These are phyloP conservation scores for Lordiphosa mommai DNA, from an alignment of 1,140 invertebrate genomes.

Conservation along the genomic window DNA sequence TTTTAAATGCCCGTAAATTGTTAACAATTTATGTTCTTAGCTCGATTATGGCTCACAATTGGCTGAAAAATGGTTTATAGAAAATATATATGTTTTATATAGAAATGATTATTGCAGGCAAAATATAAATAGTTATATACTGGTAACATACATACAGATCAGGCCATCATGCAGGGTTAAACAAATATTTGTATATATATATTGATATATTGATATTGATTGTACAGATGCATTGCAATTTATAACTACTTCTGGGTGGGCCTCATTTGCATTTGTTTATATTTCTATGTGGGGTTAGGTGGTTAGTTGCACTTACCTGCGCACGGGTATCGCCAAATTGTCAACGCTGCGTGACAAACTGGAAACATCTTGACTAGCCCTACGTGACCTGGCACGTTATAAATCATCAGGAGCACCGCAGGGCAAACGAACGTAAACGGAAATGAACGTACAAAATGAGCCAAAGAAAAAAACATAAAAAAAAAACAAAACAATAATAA, in stretches of 20 bases:
- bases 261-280: slow-evolving; percentile 22
- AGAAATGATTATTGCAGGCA: no score
- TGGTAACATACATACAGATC: slow-evolving; percentile 13
- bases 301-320: slow-evolving; percentile 74
- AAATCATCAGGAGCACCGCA: slow-evolving; percentile 76
- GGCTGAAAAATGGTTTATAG: slow-evolving; percentile 28
- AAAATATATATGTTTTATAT: no score
- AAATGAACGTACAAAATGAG: slow-evolving; percentile 52
- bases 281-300: slow-evolving; percentile 12
- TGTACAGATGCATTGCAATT: slow-evolving; percentile 12
- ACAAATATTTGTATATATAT: slow-evolving; percentile 2
- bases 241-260: slow-evolving; percentile 10
- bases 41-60: slow-evolving; percentile 35
- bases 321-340: slow-evolving; percentile 75
- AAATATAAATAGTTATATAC: not conserved
- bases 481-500: slow-evolving; percentile 36
- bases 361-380: slow-evolving; percentile 87
- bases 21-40: not conserved
- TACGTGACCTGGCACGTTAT: slow-evolving; percentile 84
- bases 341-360: slow-evolving; percentile 84
- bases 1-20: not conserved
- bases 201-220: slow-evolving; percentile 6
- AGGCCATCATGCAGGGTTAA: slow-evolving; percentile 14
- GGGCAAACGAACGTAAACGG: slow-evolving; percentile 51
- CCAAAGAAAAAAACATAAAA: slow-evolving; percentile 53